A percentile compares a stretch with the other conserved stretches of the same genome.
These are phyloP conservation scores for Smittia aterrima DNA, from an alignment of 2,888 invertebrate species.

Conservation along the genomic window DNA sequence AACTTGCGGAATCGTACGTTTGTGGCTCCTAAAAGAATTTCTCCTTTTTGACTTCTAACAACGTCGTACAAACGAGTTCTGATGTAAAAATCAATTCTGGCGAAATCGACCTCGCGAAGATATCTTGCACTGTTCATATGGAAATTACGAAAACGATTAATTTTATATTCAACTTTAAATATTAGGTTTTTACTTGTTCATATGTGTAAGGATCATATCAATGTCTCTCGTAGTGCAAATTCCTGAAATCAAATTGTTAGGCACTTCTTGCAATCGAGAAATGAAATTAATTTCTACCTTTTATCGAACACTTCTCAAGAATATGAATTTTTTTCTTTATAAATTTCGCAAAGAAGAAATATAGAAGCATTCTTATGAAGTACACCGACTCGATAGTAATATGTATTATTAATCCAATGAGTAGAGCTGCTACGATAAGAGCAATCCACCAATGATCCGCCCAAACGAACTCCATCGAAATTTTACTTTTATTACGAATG, in stretches of 20 bases:
- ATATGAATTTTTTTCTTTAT: constrained; percentile 31
- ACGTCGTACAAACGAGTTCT: constrained; percentile 24
- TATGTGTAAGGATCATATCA: constrained; percentile 26
- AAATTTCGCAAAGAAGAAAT: constrained; percentile 9
- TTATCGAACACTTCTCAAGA: constrained; percentile 20
- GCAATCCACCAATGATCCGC: neutral
- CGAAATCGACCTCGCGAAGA: constrained; percentile 27
- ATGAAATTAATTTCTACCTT: neutral
- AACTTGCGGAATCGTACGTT: constrained; percentile 20
- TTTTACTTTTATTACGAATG: neutral
- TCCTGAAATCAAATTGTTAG: constrained; percentile 2
- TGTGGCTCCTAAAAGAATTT: constrained; percentile 15
- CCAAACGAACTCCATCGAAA: constrained; percentile 6
- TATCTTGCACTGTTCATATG: constrained; percentile 38
- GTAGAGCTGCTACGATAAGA: neutral
- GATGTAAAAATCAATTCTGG: constrained; percentile 29
- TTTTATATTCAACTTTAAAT: too few species aligned
- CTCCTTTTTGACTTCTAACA: neutral
- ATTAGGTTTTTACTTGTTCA: too few species aligned
- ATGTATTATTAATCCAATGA: neutral
- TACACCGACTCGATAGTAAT: neutral
- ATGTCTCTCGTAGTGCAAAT: constrained; percentile 32
- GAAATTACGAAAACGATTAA: too few species aligned
- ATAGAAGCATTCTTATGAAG: neutral
- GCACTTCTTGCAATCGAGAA: neutral